Percentiles rank a stretch among this genome's conserved stretches.
Evolutionary conservation across 2,888 invertebrate species (phyloP).

Genomic region (Lithodes maja): DNA sequence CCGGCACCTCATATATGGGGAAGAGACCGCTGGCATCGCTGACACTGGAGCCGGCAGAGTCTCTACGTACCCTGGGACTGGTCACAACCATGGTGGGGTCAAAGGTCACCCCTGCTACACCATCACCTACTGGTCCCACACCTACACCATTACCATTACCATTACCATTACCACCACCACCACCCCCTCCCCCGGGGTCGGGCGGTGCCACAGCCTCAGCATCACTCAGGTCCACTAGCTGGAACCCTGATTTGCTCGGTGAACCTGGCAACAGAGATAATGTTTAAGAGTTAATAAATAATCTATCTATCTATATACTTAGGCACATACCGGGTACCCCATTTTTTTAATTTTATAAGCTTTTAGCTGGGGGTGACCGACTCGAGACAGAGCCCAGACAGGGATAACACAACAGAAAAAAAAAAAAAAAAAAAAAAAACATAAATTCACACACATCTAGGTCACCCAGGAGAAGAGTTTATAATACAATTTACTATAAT

Average conservation of each 20-base stretch:
- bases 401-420: no score
- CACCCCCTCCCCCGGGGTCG: slow-evolving; percentile 24
- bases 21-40: slow-evolving; percentile 63
- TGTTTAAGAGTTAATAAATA: not conserved
- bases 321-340: no score
- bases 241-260: slow-evolving; percentile 68
- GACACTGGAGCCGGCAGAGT: slow-evolving; percentile 52
- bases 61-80: slow-evolving; percentile 45
- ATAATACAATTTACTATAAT: no score
- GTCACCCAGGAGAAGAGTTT: no score
- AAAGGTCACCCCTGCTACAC: slow-evolving; percentile 59
- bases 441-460: no score
- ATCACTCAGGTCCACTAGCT: slow-evolving; percentile 65
- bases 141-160: not conserved
- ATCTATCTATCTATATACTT: no score
- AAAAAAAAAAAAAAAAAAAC: no score
- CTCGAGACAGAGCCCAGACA: no score
- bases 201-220: slow-evolving; percentile 38
- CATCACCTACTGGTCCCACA: slow-evolving; percentile 11
- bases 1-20: slow-evolving; percentile 69
- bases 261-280: slow-evolving; percentile 40
- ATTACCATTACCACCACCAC: not conserved
- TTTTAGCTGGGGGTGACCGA: no score
- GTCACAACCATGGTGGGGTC: slow-evolving; percentile 44
- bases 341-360: no score